Evolutionary conservation across 2,888 invertebrate species (phyloP), one percentile per base, ranked within the genome.

Genomic region (Spisula subtruncata): DNA sequence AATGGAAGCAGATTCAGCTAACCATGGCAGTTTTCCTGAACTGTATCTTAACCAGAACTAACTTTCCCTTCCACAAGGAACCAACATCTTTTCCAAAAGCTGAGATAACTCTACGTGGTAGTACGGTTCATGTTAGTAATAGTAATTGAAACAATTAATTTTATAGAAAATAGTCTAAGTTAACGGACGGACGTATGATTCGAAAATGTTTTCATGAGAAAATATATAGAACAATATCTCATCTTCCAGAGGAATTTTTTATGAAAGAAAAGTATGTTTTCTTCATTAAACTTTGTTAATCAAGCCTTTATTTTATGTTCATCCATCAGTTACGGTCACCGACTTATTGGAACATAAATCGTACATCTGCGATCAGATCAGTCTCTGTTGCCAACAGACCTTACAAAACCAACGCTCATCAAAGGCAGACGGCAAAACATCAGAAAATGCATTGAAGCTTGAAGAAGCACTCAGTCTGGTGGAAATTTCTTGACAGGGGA

Each of bases 271-370:
- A 60, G 48, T 75, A 71, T 85, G 86, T 81, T 86, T 81, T 81
- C 29, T 25, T 86, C 86, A 81, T 86, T 81, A 81, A 75, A 16
- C 18, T 46, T 46, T 41, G 25, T 60, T 84, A 84, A 84, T 84
- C 84, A 84, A 46, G 32, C 84, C 46, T 25, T 84, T 83, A 87
- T 60, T 79, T 80, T 81, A 79, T 8, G 56, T 54, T 82, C 85
- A 54, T 75, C 75, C 80, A 89, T 85, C 85, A 75, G 85, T 71
- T 81, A 85, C 82, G 89, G 85, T 85, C 85, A 79, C 41, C 75
- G 89, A 75, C 25, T 81, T 29, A 56, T 79, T n/a, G 56, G 25
- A 18, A 56, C 75, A 89, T 89, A 85, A 89, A 89, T 85, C 85
- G 51, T 46, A 32, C 84, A 88, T 85, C 81, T 88, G 75, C 48